phyloP scores from a whole-genome alignment of 2,113 vertebrate species.

The Scomber colias region DNA sequence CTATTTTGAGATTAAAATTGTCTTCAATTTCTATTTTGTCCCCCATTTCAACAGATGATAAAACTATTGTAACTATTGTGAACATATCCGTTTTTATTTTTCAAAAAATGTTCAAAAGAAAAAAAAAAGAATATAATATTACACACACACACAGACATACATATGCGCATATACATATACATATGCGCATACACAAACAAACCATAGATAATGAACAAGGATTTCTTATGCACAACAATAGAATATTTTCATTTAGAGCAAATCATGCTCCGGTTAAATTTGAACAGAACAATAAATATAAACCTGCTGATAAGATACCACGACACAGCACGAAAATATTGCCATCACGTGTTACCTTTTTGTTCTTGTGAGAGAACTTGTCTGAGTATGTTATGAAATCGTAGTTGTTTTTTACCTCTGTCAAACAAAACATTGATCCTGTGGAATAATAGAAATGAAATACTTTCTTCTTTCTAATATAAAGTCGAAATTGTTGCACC shows the following conservation, averaged over 20 bases:
- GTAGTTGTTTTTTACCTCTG: neutral
- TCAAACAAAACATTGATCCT: neutral
- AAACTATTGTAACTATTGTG: neutral
- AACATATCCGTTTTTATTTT: slow-evolving; percentile 1
- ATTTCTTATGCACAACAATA: neutral
- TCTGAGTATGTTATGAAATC: neutral
- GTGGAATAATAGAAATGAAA: neutral
- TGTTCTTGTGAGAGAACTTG: neutral
- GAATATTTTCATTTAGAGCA: neutral
- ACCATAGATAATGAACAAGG: neutral
- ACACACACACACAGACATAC: too few species aligned
- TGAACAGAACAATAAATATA: neutral
- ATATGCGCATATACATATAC: too few species aligned
- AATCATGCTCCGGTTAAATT: neutral
- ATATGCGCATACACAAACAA: neutral
- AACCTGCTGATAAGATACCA: neutral
- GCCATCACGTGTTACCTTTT: neutral
- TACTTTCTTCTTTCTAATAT: neutral
- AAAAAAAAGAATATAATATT: too few species aligned
- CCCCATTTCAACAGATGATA: neutral
- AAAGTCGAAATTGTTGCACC: neutral
- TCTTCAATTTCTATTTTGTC: neutral
- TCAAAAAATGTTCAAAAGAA: neutral
- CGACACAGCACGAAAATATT: neutral
- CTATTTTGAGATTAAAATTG: slow-evolving; percentile 13